phyloP scores from a whole-genome alignment of 2,797 vertebrate genomes.

The Cossypha dichroa region DNA sequence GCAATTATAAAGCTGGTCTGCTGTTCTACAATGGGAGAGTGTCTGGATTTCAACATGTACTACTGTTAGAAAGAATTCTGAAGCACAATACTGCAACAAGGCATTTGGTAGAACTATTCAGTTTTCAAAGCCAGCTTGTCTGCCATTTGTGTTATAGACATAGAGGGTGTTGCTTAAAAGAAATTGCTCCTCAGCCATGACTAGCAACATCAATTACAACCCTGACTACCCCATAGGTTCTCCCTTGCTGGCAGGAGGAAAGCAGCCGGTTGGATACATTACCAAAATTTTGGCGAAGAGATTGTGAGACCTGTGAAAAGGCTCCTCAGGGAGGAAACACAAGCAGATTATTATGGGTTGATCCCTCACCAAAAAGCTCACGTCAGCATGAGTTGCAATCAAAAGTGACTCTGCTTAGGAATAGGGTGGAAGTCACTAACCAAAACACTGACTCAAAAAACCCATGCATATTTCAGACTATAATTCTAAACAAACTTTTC shows the following conservation, averaged over 20 bases:
- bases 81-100: neutral
- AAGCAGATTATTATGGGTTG: neutral
- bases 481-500: constrained; percentile 7
- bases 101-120: neutral
- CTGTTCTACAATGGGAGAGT: neutral
- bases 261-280: neutral
- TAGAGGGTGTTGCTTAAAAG: neutral
- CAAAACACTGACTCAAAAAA: neutral
- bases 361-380: neutral
- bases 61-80: neutral
- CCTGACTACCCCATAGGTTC: neutral
- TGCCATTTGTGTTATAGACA: neutral
- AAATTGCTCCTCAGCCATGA: neutral
- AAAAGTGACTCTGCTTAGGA: neutral
- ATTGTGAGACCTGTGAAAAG: neutral
- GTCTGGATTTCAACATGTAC: neutral
- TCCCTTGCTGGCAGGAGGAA: neutral
- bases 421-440: neutral
- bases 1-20: neutral
- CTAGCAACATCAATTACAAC: neutral
- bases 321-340: neutral
- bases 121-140: neutral
- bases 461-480: neutral
- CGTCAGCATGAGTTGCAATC: neutral
- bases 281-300: constrained; percentile 1